Percentiles rank a stretch among this genome's conserved stretches.
Conservation (phyloP, 37 sponge, comb jelly and placozoan species). For the Diacarnus erythraeanus region DNA sequence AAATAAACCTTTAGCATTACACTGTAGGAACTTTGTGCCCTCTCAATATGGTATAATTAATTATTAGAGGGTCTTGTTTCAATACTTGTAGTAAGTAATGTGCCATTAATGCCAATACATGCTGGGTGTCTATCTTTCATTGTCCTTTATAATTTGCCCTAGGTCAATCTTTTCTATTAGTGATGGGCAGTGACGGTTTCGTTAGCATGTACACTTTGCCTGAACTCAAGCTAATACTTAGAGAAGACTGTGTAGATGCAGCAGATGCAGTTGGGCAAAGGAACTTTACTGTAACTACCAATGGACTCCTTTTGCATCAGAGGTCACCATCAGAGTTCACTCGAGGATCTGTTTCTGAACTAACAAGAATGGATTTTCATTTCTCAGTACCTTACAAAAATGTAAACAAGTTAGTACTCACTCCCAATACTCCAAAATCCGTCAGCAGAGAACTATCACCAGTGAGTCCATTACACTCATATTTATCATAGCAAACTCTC, state of each 20-base stretch:
- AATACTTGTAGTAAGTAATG: too few species aligned
- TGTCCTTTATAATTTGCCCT: neutral
- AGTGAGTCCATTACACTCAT: neutral
- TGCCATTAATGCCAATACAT: too few species aligned
- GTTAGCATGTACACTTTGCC: conserved; percentile 59
- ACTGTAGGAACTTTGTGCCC: too few species aligned
- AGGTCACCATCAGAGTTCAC: conserved; percentile 80
- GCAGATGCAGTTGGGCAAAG: conserved; percentile 82
- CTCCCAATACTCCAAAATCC: conserved; percentile 28
- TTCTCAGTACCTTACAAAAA: conserved; percentile 26
- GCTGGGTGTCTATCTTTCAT: neutral
- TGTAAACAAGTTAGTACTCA: conserved; percentile 14
- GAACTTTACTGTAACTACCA: conserved; percentile 36
- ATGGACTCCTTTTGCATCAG: conserved; percentile 65
- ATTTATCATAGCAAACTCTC: too few species aligned
- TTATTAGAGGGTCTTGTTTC: too few species aligned
- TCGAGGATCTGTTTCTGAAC: conserved; percentile 64
- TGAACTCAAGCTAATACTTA: conserved; percentile 70
- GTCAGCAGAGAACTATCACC: conserved; percentile 14
- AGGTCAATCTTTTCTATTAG: conserved; percentile 43
- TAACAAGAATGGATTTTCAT: conserved; percentile 45
- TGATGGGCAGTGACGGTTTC: conserved; percentile 73
- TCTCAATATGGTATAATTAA: too few species aligned
- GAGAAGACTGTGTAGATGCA: conserved; percentile 75
- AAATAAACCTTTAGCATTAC: too few species aligned